A percentile compares a stretch with the other conserved stretches of the same genome.
Conservation (phyloP, 2,888 invertebrate genomes). For the Lamellibrachia columna region DNA sequence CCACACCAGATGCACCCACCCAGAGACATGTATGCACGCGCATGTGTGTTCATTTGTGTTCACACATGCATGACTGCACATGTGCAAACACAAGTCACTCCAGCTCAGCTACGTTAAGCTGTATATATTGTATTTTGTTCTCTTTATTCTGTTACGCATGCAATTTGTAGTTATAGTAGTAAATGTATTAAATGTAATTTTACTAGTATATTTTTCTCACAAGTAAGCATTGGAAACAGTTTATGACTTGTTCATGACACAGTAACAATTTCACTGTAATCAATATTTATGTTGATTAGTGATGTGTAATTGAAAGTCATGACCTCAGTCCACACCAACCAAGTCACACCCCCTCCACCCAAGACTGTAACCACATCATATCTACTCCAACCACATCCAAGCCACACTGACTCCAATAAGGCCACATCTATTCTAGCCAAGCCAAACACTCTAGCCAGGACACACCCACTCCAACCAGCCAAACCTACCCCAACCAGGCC, state of each 20-base stretch:
- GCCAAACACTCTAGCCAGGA: background rate
- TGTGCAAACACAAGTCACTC: no score
- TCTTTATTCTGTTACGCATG: no score
- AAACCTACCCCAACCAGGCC: background rate
- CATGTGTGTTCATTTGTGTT: background rate
- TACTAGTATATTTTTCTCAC: no score
- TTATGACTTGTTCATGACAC: no score
- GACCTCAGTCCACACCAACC: background rate
- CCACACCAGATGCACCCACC: background rate
- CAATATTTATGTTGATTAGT: no score
- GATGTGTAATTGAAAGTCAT: no score
- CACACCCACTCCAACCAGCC: background rate
- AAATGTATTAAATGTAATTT: no score
- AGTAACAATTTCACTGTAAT: no score
- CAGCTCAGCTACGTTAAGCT: no score
- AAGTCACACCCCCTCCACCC: background rate
- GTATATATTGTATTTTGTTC: no score
- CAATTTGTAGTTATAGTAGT: no score
- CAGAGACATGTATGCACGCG: background rate
- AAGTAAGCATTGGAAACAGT: no score
- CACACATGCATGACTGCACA: background rate
- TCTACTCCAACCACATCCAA: background rate
- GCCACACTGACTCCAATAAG: background rate
- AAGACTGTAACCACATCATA: background rate
- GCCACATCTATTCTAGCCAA: background rate